These are phyloP conservation scores for Psittacula echo DNA, from an alignment of 2,797 vertebrate species.

Conservation along the genomic window DNA sequence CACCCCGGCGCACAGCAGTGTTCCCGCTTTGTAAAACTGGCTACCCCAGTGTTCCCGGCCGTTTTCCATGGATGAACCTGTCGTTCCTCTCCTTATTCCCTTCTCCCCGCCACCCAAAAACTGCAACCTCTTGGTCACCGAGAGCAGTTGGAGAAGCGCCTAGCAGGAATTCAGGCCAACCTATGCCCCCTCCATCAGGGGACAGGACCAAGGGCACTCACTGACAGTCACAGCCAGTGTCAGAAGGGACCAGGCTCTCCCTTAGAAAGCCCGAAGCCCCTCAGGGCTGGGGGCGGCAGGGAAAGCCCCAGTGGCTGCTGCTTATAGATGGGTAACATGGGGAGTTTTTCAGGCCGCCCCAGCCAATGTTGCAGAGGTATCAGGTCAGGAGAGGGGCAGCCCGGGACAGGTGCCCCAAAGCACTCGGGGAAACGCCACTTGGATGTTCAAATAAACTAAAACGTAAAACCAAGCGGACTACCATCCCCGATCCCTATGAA, in stretches of 20 bases:
- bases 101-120: neutral
- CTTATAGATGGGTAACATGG: neutral
- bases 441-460: neutral
- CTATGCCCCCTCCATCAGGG: too few species aligned
- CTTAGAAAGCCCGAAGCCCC: neutral
- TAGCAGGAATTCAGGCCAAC: neutral
- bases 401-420: neutral
- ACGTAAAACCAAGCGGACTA: neutral
- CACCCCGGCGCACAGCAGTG: too few species aligned
- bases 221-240: neutral
- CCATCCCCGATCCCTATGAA: accelerated
- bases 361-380: too few species aligned
- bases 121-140: neutral
- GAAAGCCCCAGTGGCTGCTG: neutral
- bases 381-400: too few species aligned
- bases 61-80: neutral
- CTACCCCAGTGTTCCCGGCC: neutral
- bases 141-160: neutral
- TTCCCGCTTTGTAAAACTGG: neutral
- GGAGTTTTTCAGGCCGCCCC: accelerated
- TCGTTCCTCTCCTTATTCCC: too few species aligned
- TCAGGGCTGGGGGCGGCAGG: accelerated
- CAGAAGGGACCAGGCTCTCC: neutral
- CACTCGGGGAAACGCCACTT: accelerated
- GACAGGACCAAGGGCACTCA: neutral